These are phyloP conservation scores for Phortica variegata DNA, from an alignment of 1,140 invertebrate species.

Conservation along the genomic window DNA sequence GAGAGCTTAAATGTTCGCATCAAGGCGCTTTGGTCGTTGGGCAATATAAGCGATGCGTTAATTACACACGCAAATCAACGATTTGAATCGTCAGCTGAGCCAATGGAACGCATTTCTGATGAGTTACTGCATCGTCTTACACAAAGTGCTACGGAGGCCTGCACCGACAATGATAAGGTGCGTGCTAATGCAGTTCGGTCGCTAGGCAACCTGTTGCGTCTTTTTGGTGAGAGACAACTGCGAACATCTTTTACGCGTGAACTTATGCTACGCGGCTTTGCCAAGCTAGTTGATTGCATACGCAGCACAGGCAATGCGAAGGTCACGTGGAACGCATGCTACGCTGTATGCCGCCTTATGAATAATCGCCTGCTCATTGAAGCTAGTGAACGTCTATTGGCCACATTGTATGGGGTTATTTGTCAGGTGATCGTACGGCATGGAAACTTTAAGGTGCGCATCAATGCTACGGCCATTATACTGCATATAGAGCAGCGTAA, in stretches of 20 bases:
- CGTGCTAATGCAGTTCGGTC: slow-evolving; percentile 78
- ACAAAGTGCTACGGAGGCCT: slow-evolving; percentile 64
- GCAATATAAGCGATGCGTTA: slow-evolving; percentile 78
- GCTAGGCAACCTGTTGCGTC: slow-evolving; percentile 74
- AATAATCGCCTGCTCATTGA: slow-evolving; percentile 65
- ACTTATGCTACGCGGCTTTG: slow-evolving; percentile 61
- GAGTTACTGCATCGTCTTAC: slow-evolving; percentile 69
- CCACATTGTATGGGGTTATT: slow-evolving; percentile 58
- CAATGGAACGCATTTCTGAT: slow-evolving; percentile 68
- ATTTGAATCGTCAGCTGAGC: slow-evolving; percentile 33
- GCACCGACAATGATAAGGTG: slow-evolving; percentile 73
- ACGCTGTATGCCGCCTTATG: slow-evolving; percentile 77
- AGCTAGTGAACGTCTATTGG: slow-evolving; percentile 22
- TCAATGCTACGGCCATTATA: slow-evolving; percentile 77
- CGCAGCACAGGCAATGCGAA: slow-evolving; percentile 75
- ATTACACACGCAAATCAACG: slow-evolving; percentile 61
- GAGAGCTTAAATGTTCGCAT: slow-evolving; percentile 67
- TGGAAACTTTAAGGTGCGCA: slow-evolving; percentile 71
- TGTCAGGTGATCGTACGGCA: slow-evolving; percentile 60
- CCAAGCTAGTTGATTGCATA: slow-evolving; percentile 68
- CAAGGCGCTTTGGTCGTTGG: slow-evolving; percentile 82
- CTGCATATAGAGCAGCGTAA: slow-evolving; percentile 61
- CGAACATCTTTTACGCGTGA: slow-evolving; percentile 46
- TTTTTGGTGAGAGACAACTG: slow-evolving; percentile 62
- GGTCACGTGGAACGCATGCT: slow-evolving; percentile 88